phyloP scores from a whole-genome alignment of 2,888 invertebrate species.

The Parapristionchus giblindavisi region DNA sequence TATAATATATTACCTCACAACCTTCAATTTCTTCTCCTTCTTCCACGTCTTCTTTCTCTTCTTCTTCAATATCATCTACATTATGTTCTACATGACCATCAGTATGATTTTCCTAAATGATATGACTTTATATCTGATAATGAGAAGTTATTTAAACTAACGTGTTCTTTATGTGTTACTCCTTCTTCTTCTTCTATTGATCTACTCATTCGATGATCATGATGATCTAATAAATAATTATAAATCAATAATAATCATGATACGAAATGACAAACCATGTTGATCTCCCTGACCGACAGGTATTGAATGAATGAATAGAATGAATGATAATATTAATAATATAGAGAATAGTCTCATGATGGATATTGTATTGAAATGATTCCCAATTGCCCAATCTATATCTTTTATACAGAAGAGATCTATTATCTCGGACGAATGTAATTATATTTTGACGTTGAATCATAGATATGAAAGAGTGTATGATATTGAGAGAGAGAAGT shows the following conservation, averaged over 20 bases:
- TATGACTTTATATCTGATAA: background rate
- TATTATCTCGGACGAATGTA: slow-evolving; percentile 38
- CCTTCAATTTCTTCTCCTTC: slow-evolving; percentile 25
- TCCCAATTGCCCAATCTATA: slow-evolving; percentile 1
- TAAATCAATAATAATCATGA: background rate
- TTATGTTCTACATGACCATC: slow-evolving; percentile 20
- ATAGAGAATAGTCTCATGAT: slow-evolving; percentile 17
- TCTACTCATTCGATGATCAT: slow-evolving; percentile 1
- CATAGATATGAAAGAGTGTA: background rate
- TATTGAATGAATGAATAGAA: background rate
- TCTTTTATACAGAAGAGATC: slow-evolving; percentile 10
- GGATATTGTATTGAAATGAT: slow-evolving; percentile 8
- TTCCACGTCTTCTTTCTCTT: slow-evolving; percentile 7
- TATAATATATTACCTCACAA: slow-evolving; percentile 15
- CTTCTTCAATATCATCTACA: background rate
- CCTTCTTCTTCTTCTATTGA: slow-evolving; percentile 24
- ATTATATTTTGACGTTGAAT: slow-evolving; percentile 29
- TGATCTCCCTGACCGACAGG: slow-evolving; percentile 11
- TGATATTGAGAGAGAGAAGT: background rate
- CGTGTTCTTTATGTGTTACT: slow-evolving; percentile 29
- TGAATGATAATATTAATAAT: background rate
- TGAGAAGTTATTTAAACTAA: background rate
- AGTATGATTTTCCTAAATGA: slow-evolving; percentile 19
- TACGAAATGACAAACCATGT: background rate
- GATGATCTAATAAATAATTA: slow-evolving; percentile 8